Base-by-base conservation (phyloP, 2,888 invertebrate genomes). In the Synergus itoensis region DNA sequence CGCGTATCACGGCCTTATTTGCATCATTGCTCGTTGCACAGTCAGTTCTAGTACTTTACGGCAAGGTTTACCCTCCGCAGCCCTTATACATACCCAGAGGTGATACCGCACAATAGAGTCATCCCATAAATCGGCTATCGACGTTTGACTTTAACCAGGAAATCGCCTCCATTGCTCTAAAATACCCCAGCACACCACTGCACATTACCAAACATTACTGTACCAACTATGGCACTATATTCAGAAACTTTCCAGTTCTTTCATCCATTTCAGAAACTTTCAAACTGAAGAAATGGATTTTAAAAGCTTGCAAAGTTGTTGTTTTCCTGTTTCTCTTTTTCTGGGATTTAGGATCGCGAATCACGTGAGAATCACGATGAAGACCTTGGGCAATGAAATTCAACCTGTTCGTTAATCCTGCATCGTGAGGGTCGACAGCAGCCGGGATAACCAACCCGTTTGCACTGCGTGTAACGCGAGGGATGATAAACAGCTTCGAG, bases 341-440 rank as follows among this genome's bases (percentile, higher is more conserved):
- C 8, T n/a, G n/a, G n/a, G n/a, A 57, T 18, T 9, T 9, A 1
- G 53, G n/a, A 7, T 57, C 9, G 18, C n/a, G n/a, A 57, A 57
- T 57, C 53, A 57, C 9, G 53, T 57, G 53, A 69, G 69, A 69
- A 69, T 48, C 48, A 48, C 45, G 48, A 73, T 53, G n/a, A n/a
- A 28, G 53, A 48, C 28, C 36, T 53, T 18, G n/a, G 12, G 73
- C 53, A 73, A 73, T 73, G 73, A 73, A 73, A 73, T 53, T 73
- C 36, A 73, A 73, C 73, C 73, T 73, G 73, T 73, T 73, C 18
- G 53, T 73, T 73, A 73, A 73, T 73, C 53, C 73, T 48, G 73
- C 53, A 73, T 53, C 73, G 53, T 48, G 53, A 36, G 53, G 53
- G 53, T 36, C 53, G 73, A 73, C 73, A 36, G 73, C 48, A 73